These are phyloP conservation scores for Acanthopagrus latus DNA, from an alignment of 2,797 vertebrate genomes.

Conservation along the genomic window DNA sequence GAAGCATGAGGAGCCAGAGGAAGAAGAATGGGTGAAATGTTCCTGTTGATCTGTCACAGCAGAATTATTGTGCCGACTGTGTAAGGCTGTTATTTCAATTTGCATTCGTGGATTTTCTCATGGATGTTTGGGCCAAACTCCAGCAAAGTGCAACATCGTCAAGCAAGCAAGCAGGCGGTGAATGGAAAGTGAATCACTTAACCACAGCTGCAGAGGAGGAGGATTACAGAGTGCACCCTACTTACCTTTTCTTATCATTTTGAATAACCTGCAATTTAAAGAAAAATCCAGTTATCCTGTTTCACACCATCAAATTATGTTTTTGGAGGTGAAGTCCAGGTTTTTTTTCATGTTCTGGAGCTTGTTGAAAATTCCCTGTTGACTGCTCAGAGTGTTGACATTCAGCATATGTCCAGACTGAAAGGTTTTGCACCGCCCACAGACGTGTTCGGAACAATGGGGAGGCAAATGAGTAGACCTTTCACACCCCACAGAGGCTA, in stretches of 20 bases:
- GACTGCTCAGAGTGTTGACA: constrained; percentile 38
- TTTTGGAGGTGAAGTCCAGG: constrained; percentile 18
- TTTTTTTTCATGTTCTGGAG: constrained; percentile 16
- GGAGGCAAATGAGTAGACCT: constrained; percentile 57
- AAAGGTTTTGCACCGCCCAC: constrained; percentile 51
- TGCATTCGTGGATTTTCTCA: constrained; percentile 64
- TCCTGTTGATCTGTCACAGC: constrained; percentile 48
- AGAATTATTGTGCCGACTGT: constrained; percentile 36
- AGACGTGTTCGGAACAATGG: constrained; percentile 42
- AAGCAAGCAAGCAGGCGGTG: constrained; percentile 27
- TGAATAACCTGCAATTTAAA: constrained; percentile 37
- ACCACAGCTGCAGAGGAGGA: constrained; percentile 22
- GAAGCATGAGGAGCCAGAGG: constrained; percentile 31
- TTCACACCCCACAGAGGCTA: constrained; percentile 38
- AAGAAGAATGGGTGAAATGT: constrained; percentile 60
- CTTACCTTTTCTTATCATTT: constrained; percentile 30
- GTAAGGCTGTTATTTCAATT: constrained; percentile 59
- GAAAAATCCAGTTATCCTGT: constrained; percentile 23
- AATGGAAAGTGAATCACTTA: constrained; percentile 40
- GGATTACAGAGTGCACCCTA: constrained; percentile 15
- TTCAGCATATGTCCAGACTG: constrained; percentile 50
- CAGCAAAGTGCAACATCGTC: constrained; percentile 46
- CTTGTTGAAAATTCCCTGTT: constrained; percentile 39
- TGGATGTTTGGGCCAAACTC: constrained; percentile 26
- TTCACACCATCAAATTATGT: constrained; percentile 26